Evolutionary conservation across 2,113 vertebrate species (phyloP).

Genomic region (Siphamia tubifer): DNA sequence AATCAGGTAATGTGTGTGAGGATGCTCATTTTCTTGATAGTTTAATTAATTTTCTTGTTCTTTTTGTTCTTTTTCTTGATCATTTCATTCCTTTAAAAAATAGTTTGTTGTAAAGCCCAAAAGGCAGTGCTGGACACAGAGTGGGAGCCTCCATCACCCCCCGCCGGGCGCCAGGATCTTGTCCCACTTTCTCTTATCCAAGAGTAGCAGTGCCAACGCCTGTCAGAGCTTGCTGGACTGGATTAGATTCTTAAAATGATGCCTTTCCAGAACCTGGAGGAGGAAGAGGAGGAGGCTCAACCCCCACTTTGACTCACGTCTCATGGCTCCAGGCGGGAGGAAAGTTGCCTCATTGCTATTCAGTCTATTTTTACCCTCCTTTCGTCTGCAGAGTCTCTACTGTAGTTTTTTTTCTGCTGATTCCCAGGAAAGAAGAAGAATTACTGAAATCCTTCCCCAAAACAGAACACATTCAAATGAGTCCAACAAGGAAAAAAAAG

Average conservation of each 20-base stretch:
- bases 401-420: conserved; percentile 31
- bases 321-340: conserved; percentile 49
- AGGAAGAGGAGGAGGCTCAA: too few species aligned
- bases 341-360: conserved; percentile 71
- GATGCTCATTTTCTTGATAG: too few species aligned
- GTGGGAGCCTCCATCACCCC: background rate
- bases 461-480: background rate
- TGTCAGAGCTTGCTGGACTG: conserved; percentile 20
- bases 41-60: too few species aligned
- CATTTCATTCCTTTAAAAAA: too few species aligned
- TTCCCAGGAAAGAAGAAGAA: conserved; percentile 43
- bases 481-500: background rate
- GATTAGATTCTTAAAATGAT: conserved; percentile 18
- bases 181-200: conserved; percentile 35
- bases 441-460: conserved; percentile 44
- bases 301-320: conserved; percentile 61
- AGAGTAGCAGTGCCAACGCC: conserved; percentile 11
- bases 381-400: conserved; percentile 39
- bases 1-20: too few species aligned
- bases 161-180: background rate
- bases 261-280: conserved; percentile 38
- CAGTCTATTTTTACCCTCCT: conserved; percentile 68
- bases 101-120: too few species aligned
- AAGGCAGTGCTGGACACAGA: background rate
- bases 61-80: too few species aligned